Base-by-base conservation (phyloP, 2,113 vertebrate species). In the Antigone vipio region DNA sequence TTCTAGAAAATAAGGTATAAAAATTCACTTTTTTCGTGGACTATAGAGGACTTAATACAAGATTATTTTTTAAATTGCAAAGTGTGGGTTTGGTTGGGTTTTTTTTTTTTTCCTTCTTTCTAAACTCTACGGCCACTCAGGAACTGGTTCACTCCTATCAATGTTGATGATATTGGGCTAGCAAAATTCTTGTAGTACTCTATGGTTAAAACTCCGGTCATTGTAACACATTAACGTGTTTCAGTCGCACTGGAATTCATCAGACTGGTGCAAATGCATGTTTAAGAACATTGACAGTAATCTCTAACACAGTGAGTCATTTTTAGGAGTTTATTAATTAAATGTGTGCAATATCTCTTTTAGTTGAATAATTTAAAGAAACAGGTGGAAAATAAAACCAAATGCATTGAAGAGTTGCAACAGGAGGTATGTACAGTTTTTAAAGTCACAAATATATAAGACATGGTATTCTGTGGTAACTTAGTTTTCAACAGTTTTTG, bases 1-100 rank as follows among this genome's bases (percentile, higher is more conserved):
- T 97, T 86, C 64, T 98, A 82, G 99, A 99, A 97, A 98, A 97
- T 93, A 99, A 99, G 98, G 98, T 99, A 96, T 55, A 58, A 83
- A 91, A 42, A 84, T 62, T 23, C 0, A 1, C 52, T 45, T 83
- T 88, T 83, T 67, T 49, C 20, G 9, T 32, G 44, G 21, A 34
- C 34, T 64, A 12, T 11, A 16, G 47, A 59, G 56, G 93, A 44
- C 23, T 68, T 67, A 9, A 27, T 64, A 16, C 10, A n/a, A 60
- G 17, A 59, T 21, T n/a, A 19, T 9, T 59, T 92, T 87, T 91
- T 6, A 42, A 71, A 83, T 59, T 50, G 29, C 5, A 1, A 50
- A 45, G 9, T 49, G 13, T 44, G 13, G 11, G 13, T 44, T 44
- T 50, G 10, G 3, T n/a, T 45, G 12, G 6, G 26, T 3, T 44